Conservation (phyloP, 1,140 invertebrate species). For the Ceratosolen fusciceps region DNA sequence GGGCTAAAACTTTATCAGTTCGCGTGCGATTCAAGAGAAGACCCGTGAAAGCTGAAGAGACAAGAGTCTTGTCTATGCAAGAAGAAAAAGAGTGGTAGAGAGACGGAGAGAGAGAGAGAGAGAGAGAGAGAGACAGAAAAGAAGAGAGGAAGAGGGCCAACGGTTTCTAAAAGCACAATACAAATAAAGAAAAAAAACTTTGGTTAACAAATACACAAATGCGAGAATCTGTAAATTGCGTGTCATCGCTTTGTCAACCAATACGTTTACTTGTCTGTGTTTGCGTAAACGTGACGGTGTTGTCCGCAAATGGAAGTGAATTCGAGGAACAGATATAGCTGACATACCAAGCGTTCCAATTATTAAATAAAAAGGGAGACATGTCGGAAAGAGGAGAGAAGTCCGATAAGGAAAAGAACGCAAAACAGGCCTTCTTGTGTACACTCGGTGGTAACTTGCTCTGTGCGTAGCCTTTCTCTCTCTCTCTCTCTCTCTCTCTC, state of each 20-base stretch:
- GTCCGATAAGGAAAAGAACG: conserved; percentile 55
- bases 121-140: too few species aligned
- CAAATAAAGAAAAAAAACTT: background rate
- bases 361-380: conserved; percentile 62
- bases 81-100: background rate
- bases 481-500: conserved; percentile 28
- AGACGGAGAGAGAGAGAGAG: too few species aligned
- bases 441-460: conserved; percentile 10
- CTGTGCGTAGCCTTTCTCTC: conserved; percentile 26
- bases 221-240: conserved; percentile 39
- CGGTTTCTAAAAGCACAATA: background rate
- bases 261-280: background rate
- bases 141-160: background rate
- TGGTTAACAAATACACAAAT: background rate
- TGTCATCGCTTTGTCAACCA: conserved; percentile 3
- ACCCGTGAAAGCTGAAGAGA: background rate
- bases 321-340: conserved; percentile 62
- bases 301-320: conserved; percentile 61
- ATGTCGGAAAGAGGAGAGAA: conserved; percentile 43
- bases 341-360: conserved; percentile 63
- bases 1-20: background rate
- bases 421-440: conserved; percentile 50
- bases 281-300: conserved; percentile 14
- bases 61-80: background rate
- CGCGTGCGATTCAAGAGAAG: background rate